phyloP scores from a whole-genome alignment of 2,888 invertebrate species.

The Clusia tigrina region DNA sequence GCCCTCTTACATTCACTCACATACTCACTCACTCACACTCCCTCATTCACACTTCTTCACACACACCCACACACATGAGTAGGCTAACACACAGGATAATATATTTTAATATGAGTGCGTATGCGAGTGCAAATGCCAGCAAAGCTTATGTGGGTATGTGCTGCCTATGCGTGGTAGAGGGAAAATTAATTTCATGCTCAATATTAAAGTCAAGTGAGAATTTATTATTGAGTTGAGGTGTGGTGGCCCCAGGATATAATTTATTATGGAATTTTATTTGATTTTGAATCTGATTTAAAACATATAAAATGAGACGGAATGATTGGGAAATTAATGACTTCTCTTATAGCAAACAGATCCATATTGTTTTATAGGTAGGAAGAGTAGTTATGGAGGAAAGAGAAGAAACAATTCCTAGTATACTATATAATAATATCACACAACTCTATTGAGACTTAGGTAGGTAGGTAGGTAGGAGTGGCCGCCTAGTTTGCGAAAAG shows the following conservation, averaged over 20 bases:
- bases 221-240: constrained; percentile 51
- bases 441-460: too few species aligned
- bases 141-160: not conserved
- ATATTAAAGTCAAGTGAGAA: constrained; percentile 29
- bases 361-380: too few species aligned
- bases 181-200: constrained; percentile 46
- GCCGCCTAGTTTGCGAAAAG: too few species aligned
- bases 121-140: not conserved
- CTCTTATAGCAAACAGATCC: too few species aligned
- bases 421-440: too few species aligned
- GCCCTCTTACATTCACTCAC: not conserved
- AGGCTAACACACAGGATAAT: not conserved
- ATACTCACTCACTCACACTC: not conserved
- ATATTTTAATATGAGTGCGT: not conserved
- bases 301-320: too few species aligned
- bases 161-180: constrained; percentile 27
- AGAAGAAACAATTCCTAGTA: too few species aligned
- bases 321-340: too few species aligned
- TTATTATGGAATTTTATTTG: not conserved
- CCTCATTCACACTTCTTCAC: not conserved
- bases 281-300: not conserved
- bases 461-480: too few species aligned
- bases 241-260: constrained; percentile 45
- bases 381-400: too few species aligned
- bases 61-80: not conserved